Conservation (phyloP, 2,888 invertebrate species). For the Asteroscopus sphinx region DNA sequence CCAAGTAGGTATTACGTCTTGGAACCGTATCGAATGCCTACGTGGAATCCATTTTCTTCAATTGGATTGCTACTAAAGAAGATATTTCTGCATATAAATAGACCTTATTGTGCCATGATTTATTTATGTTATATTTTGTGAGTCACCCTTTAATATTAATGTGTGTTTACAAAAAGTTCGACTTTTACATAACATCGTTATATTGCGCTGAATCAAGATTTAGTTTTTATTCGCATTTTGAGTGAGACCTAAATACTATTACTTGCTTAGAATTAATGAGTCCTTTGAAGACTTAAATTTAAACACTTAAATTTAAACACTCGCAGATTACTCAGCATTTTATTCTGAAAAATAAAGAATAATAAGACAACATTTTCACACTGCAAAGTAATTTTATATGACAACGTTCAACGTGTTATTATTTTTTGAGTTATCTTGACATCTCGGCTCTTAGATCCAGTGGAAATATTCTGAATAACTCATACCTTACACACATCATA, state of each 20-base stretch:
- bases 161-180: constrained; percentile 10
- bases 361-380: constrained; percentile 17
- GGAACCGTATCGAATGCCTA: constrained; percentile 53
- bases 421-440: constrained; percentile 45
- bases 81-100: constrained; percentile 52
- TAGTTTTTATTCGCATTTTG: constrained; percentile 1
- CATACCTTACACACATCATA: constrained; percentile 59
- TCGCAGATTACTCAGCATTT: constrained; percentile 14
- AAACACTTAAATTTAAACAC: constrained; percentile 36
- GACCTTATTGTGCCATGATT: constrained; percentile 38
- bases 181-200: constrained; percentile 15
- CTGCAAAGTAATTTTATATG: constrained; percentile 37
- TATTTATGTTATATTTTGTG: constrained; percentile 32
- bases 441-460: constrained; percentile 44
- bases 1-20: constrained; percentile 66
- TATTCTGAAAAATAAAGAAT: constrained; percentile 4
- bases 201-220: constrained; percentile 6
- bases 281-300: constrained; percentile 26
- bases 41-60: constrained; percentile 67
- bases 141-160: constrained; percentile 5
- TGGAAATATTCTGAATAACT: constrained; percentile 61
- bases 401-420: constrained; percentile 33
- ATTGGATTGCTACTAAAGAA: constrained; percentile 55
- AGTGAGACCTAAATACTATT: constrained; percentile 13
- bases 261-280: constrained; percentile 16